Evolutionary conservation across 2,888 invertebrate species (phyloP), one percentile per base, ranked within the genome.

Genomic region (Tetropium fuscum): DNA sequence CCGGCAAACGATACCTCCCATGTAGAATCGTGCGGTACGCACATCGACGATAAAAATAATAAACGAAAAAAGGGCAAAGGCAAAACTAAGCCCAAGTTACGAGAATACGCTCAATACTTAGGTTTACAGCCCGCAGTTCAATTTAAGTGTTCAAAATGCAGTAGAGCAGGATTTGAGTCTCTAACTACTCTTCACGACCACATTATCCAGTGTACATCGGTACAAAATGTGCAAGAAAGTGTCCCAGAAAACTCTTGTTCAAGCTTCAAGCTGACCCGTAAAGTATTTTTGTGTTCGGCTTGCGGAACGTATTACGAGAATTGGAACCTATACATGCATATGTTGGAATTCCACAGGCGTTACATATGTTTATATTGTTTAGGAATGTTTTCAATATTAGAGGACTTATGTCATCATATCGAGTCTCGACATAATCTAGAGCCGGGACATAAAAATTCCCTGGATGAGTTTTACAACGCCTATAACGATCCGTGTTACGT

Each of bases 261-360:
- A 40, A 86, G 85, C 71, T 88, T 90, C 43, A 85, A 88, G 76
- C 87, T 90, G 38, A 89, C 90, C n/a, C 84, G 90, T 36, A 91
- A 92, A 78, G 91, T 92, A 60, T 94, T 91, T 78, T 82, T 93
- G 48, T 94, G 94, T 78, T 90, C 92, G 8, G 90, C 91, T 0
- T 94, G 94, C 79, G 90, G 90, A 38, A 92, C 90, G 7, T 93
- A 93, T 75, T 93, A 92, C 82, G 92, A 93, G 80, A 91, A 92
- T 74, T 93, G 93, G 92, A 92, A 93, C 81, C 84, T 94, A 59
- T 94, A 93, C 78, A 81, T 92, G 40, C 94, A 94, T 73, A 93
- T 94, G 88, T 86, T 91, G 51, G 92, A 93, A 75, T 87, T 90
- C 57, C 94, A 95, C 79, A 88, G 89, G 71, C 87, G 92, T 51